These are phyloP conservation scores for Lasioglossum morio DNA, from an alignment of 2,888 invertebrate genomes.

Conservation along the genomic window DNA sequence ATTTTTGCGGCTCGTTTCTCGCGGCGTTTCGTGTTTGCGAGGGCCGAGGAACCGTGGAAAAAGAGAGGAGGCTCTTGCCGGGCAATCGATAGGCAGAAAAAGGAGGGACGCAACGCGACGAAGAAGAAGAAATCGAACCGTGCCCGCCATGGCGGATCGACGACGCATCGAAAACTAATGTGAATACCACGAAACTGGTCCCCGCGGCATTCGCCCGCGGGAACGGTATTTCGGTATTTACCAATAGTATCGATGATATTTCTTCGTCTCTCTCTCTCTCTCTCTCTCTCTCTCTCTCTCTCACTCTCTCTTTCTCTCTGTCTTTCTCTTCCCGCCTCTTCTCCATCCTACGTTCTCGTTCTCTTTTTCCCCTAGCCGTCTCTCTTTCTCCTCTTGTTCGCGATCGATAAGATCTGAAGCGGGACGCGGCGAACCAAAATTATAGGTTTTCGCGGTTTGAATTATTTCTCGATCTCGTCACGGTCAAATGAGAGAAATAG, in stretches of 20 bases:
- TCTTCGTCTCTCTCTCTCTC: constrained; percentile 64
- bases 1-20: constrained; percentile 65
- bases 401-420: constrained; percentile 78
- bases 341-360: neutral
- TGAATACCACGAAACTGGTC: constrained; percentile 78
- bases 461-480: constrained; percentile 77
- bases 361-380: neutral
- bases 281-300: neutral
- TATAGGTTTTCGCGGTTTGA: constrained; percentile 83
- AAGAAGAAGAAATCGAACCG: constrained; percentile 73
- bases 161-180: constrained; percentile 78
- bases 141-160: constrained; percentile 71
- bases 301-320: constrained; percentile 11
- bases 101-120: constrained; percentile 52
- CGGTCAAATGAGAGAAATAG: constrained; percentile 29
- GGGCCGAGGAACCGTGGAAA: constrained; percentile 41
- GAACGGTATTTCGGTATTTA: constrained; percentile 79
- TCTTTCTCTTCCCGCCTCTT: neutral
- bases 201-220: constrained; percentile 73
- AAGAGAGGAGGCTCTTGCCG: constrained; percentile 36
- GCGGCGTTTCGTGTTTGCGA: constrained; percentile 63
- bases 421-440: constrained; percentile 78
- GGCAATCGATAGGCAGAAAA: constrained; percentile 49
- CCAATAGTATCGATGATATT: constrained; percentile 79
- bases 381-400: neutral